A percentile compares a stretch with the other conserved stretches of the same genome.
These are phyloP conservation scores for Drosophila peninsularis DNA, from an alignment of 2,888 invertebrate species.

Conservation along the genomic window DNA sequence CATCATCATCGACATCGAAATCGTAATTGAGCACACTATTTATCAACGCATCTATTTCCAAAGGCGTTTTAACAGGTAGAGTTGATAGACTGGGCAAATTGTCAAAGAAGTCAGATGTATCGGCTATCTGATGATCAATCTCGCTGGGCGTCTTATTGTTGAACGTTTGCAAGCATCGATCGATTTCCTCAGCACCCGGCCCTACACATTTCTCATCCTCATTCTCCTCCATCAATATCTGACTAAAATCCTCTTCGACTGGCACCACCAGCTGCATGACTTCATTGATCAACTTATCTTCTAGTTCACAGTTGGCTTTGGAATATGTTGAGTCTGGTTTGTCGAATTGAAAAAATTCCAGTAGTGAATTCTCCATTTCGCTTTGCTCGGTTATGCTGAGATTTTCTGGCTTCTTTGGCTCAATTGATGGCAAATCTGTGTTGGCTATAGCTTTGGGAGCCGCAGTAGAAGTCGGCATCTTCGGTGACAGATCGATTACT, in stretches of 20 bases:
- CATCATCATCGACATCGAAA: slow-evolving; percentile 14
- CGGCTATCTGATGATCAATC: slow-evolving; percentile 19
- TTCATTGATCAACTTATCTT: slow-evolving; percentile 18
- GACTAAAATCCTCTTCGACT: neutral
- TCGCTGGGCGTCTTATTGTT: slow-evolving; percentile 24
- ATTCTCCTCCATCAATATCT: neutral
- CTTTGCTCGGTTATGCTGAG: neutral
- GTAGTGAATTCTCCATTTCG: neutral
- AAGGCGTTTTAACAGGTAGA: slow-evolving; percentile 10
- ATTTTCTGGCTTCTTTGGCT: slow-evolving; percentile 8
- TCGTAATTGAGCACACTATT: slow-evolving; percentile 43
- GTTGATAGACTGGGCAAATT: slow-evolving; percentile 11
- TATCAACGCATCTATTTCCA: slow-evolving; percentile 20
- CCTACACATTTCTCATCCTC: neutral
- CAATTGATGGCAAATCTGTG: neutral
- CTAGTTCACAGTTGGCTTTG: neutral
- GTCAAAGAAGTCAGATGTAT: slow-evolving; percentile 20
- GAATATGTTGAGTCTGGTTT: neutral
- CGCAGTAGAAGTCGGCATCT: neutral
- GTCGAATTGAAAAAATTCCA: neutral
- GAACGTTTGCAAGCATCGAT: slow-evolving; percentile 19
- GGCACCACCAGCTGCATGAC: neutral
- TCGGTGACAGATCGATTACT: slow-evolving; percentile 26
- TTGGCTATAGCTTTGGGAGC: neutral
- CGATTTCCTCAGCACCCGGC: slow-evolving; percentile 12